Evolutionary conservation across 2,888 invertebrate species (phyloP).

Genomic region (Acanthoscelides obtectus): DNA sequence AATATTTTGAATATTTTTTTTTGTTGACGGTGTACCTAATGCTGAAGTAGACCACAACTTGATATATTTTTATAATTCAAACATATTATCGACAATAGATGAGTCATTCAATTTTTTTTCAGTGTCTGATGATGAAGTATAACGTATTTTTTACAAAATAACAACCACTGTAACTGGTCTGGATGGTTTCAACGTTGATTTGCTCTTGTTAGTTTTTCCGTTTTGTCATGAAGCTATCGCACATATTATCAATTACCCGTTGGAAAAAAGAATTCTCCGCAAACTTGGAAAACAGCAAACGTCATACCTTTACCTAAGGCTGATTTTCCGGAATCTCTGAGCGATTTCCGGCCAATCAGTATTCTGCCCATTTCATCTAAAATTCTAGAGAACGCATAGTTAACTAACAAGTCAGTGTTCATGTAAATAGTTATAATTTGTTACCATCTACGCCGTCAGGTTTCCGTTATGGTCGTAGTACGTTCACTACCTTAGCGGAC

Average conservation of each 20-base stretch:
- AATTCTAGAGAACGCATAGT: slow-evolving; percentile 9
- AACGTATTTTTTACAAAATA: too few species aligned
- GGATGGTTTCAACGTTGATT: too few species aligned
- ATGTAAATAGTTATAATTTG: slow-evolving; percentile 2
- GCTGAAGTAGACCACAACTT: too few species aligned
- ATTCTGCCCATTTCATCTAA: slow-evolving; percentile 6
- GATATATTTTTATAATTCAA: too few species aligned
- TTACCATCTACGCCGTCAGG: slow-evolving; percentile 9
- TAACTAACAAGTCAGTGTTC: slow-evolving; percentile 2
- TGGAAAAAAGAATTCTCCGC: slow-evolving; percentile 1
- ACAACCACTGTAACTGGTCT: too few species aligned
- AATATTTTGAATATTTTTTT: too few species aligned
- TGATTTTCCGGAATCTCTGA: neutral
- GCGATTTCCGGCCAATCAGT: slow-evolving; percentile 8
- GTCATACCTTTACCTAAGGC: slow-evolving; percentile 7
- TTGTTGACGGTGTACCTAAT: too few species aligned
- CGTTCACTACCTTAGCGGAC: slow-evolving; percentile 5
- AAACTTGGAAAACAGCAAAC: slow-evolving; percentile 7
- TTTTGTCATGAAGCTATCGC: neutral
- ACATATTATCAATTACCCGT: slow-evolving; percentile 1
- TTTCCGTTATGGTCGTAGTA: slow-evolving; percentile 10
- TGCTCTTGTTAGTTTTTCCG: too few species aligned
- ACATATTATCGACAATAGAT: too few species aligned
- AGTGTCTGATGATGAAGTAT: too few species aligned
- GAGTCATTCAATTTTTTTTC: too few species aligned